phyloP scores from a whole-genome alignment of 2,797 vertebrate species.

The Calcarius lapponicus region DNA sequence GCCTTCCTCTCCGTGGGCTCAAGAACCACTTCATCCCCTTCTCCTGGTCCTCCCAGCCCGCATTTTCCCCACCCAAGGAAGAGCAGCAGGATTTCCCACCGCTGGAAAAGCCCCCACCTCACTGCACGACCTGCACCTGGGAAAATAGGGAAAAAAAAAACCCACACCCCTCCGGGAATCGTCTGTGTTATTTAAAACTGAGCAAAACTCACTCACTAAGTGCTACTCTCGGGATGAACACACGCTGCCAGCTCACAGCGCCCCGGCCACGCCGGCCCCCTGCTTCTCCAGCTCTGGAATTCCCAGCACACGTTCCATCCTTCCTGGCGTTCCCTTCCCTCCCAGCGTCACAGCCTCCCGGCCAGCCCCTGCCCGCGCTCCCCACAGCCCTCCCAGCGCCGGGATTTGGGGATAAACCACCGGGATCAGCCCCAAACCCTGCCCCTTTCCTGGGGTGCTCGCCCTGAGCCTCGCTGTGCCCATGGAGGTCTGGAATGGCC shows the following conservation, averaged over 20 bases:
- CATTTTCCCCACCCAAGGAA: background rate
- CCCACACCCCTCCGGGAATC: background rate
- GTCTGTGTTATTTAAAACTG: background rate
- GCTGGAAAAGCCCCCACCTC: background rate
- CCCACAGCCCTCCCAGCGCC: background rate
- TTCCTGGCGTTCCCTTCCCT: background rate
- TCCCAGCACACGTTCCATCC: background rate
- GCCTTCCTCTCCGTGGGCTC: background rate
- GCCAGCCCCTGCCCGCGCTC: background rate
- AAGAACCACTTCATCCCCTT: background rate
- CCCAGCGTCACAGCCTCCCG: background rate
- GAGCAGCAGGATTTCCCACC: background rate
- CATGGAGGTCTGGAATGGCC: background rate
- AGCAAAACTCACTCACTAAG: conserved; percentile 56
- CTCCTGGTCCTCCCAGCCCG: background rate
- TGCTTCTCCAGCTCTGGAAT: background rate
- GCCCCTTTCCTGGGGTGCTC: background rate
- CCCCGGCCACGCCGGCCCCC: background rate
- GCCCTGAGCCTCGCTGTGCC: background rate
- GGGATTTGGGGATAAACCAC: background rate
- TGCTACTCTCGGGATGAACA: conserved; percentile 54
- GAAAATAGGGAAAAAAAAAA: background rate
- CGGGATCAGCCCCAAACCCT: background rate
- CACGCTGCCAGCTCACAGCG: background rate
- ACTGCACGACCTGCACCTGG: background rate